Conservation (phyloP, 2,113 vertebrate species). For the Ictalurus furcatus region DNA sequence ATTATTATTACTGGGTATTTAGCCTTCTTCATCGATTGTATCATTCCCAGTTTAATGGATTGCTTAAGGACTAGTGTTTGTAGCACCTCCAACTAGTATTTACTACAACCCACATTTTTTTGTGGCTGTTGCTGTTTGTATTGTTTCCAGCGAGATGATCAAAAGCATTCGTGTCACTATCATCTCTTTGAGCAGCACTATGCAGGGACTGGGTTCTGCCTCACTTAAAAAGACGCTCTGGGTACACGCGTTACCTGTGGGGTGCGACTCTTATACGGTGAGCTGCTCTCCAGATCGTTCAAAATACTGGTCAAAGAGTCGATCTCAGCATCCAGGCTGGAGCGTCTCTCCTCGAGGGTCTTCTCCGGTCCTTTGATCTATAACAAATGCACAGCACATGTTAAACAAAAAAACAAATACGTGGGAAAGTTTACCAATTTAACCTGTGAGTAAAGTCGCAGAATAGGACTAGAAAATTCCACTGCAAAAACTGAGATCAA, state of each 20-base stretch:
- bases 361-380: slow-evolving; percentile 83
- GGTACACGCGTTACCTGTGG: slow-evolving; percentile 75
- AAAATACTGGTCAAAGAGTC: slow-evolving; percentile 96
- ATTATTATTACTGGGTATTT: not conserved
- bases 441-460: not conserved
- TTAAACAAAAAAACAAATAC: not conserved
- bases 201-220: not conserved
- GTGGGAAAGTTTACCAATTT: not conserved
- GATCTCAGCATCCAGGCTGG: slow-evolving; percentile 95
- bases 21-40: not conserved
- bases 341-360: slow-evolving; percentile 88
- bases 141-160: not conserved
- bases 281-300: slow-evolving; percentile 95
- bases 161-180: not conserved
- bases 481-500: not conserved
- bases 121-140: no score
- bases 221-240: not conserved
- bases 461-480: not conserved
- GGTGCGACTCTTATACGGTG: slow-evolving; percentile 87
- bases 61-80: not conserved
- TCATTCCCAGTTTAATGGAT: not conserved
- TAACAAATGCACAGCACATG: slow-evolving; percentile 20
- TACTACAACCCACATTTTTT: not conserved
- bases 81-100: not conserved
- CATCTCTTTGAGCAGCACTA: not conserved